Conservation (phyloP, 2,113 vertebrate species). For the Lampris megalopsis region DNA sequence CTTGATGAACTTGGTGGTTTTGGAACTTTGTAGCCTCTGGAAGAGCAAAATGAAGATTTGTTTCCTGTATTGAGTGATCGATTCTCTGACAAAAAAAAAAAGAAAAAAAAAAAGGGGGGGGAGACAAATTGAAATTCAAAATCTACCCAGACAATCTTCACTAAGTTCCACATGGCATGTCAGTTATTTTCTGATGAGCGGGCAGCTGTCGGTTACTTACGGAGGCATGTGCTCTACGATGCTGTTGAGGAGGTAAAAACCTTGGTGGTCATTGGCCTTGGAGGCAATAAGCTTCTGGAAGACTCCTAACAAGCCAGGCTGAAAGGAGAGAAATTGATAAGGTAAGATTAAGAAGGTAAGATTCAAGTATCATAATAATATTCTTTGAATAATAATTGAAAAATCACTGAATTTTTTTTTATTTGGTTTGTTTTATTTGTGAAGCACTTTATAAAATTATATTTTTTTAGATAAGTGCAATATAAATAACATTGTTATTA, state of each 20-base stretch:
- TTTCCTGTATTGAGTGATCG: slow-evolving; percentile 93
- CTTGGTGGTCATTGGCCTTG: slow-evolving; percentile 98
- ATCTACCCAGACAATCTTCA: background rate
- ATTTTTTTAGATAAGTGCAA: no score
- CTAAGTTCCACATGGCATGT: background rate
- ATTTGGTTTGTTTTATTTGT: no score
- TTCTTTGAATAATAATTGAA: background rate
- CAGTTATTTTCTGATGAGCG: background rate
- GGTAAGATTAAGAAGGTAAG: background rate
- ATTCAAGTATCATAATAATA: background rate
- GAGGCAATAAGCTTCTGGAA: slow-evolving; percentile 99
- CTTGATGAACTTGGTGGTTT: slow-evolving; percentile 99
- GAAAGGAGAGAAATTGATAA: slow-evolving; percentile 38
- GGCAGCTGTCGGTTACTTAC: slow-evolving; percentile 80
- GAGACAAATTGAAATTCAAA: background rate
- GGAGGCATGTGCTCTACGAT: slow-evolving; percentile 96
- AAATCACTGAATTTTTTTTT: background rate
- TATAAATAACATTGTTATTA: background rate
- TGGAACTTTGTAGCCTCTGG: slow-evolving; percentile 98
- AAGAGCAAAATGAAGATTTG: slow-evolving; percentile 98
- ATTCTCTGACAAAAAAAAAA: slow-evolving; percentile 82
- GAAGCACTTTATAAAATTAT: no score
- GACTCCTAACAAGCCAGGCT: slow-evolving; percentile 96
- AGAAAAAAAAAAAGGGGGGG: background rate
- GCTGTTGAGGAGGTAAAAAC: slow-evolving; percentile 97